Conservation (phyloP, 2,797 vertebrate genomes). For the Microtus obscurus region DNA sequence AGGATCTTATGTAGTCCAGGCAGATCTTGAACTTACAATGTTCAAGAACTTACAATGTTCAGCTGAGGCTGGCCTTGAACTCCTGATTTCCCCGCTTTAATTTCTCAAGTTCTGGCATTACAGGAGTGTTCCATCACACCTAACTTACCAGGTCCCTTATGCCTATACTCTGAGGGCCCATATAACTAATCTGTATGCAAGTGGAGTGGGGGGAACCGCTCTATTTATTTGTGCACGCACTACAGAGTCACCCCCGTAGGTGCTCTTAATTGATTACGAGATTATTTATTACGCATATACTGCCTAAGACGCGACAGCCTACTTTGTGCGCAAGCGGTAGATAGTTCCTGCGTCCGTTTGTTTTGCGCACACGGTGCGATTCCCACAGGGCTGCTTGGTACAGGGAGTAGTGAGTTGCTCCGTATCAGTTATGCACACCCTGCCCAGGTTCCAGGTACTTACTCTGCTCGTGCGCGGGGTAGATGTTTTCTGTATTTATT, state of each 20-base stretch:
- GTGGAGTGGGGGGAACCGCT: background rate
- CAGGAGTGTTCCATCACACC: background rate
- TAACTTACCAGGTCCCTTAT: background rate
- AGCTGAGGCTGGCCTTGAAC: background rate
- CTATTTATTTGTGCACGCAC: background rate
- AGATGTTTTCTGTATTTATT: conserved; percentile 72
- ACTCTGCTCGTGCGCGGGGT: conserved; percentile 61
- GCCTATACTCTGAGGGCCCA: background rate
- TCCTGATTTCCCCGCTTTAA: background rate
- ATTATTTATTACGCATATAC: background rate
- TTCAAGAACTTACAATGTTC: background rate
- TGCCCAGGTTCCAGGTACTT: conserved; percentile 50
- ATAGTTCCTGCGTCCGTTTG: conserved; percentile 35
- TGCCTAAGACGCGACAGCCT: background rate
- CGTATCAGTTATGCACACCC: background rate
- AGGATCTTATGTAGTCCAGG: background rate
- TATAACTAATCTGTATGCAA: background rate
- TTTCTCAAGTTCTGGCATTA: background rate
- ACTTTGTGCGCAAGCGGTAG: background rate
- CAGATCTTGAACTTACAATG: background rate
- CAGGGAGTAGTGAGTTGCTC: background rate
- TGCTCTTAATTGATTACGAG: background rate
- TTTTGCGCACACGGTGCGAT: background rate
- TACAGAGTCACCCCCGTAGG: background rate
- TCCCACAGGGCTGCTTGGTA: background rate